phyloP scores from a whole-genome alignment of 2,888 invertebrate genomes.

The Branchipolynoe longqiensis region DNA sequence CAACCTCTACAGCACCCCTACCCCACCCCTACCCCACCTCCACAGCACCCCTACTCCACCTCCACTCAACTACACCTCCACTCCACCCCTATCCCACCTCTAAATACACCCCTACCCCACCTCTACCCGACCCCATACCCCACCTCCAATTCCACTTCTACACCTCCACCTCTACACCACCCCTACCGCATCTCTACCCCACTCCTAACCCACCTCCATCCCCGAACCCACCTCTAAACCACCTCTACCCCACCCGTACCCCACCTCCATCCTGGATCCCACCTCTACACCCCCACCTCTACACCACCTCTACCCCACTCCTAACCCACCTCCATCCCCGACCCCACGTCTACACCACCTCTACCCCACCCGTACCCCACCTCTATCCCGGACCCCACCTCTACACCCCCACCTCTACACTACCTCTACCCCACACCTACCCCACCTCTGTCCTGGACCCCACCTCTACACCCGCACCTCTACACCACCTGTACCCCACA shows the following conservation, averaged over 20 bases:
- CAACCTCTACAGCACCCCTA: background rate
- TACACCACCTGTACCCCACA: background rate
- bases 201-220: background rate
- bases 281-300: too few species aligned
- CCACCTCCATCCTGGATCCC: background rate
- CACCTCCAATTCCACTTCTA: background rate
- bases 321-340: background rate
- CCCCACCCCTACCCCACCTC: background rate
- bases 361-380: too few species aligned
- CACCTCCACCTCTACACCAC: background rate
- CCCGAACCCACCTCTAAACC: too few species aligned
- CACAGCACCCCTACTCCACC: background rate
- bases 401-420: too few species aligned
- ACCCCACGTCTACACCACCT: background rate
- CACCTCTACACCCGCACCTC: too few species aligned
- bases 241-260: too few species aligned
- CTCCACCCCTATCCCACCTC: background rate
- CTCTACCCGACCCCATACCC: background rate
- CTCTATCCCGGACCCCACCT: background rate
- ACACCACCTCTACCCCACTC: background rate
- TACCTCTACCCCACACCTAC: too few species aligned
- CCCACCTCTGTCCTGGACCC: background rate
- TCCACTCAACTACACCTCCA: background rate
- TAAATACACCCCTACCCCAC: background rate
- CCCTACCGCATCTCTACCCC: background rate